phyloP scores from a whole-genome alignment of 1,140 invertebrate genomes.

The Pygmarrhopalites habei region DNA sequence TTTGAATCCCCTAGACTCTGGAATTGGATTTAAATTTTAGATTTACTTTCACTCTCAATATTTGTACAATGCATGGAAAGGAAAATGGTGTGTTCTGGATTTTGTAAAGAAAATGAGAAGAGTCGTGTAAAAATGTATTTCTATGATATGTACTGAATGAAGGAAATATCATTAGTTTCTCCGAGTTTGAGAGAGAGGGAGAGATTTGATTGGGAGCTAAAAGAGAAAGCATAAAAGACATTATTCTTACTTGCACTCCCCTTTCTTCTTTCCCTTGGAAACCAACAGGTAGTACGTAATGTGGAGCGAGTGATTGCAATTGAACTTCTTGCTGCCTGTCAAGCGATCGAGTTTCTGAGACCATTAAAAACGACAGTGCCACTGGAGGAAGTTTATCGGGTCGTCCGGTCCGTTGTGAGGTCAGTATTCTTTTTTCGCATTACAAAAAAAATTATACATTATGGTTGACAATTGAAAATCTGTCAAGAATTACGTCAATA shows the following conservation, averaged over 20 bases:
- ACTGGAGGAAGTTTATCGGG: conserved; percentile 59
- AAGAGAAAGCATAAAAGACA: neutral
- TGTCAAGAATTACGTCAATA: too few relatives aligned
- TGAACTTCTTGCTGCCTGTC: conserved; percentile 62
- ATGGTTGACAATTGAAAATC: neutral
- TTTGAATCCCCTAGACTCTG: too few relatives aligned
- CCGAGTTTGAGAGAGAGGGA: too few relatives aligned
- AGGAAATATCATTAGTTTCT: too few relatives aligned
- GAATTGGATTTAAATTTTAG: too few relatives aligned
- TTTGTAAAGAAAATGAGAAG: too few relatives aligned
- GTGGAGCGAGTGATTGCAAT: conserved; percentile 63
- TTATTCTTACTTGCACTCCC: neutral
- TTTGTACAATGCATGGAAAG: too few relatives aligned
- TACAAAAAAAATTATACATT: neutral
- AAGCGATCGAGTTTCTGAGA: conserved; percentile 66
- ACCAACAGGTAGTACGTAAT: conserved; percentile 54
- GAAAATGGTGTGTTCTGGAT: too few relatives aligned
- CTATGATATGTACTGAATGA: too few relatives aligned
- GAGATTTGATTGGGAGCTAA: too few relatives aligned
- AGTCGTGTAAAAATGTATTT: too few relatives aligned
- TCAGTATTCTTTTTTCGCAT: conserved; percentile 35
- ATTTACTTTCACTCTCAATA: too few relatives aligned
- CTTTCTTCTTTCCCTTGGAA: neutral
- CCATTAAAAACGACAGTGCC: conserved; percentile 62
- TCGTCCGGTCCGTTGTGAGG: conserved; percentile 54